These are phyloP conservation scores for Trogon surrucura DNA, from an alignment of 2,113 vertebrate genomes.

Conservation along the genomic window DNA sequence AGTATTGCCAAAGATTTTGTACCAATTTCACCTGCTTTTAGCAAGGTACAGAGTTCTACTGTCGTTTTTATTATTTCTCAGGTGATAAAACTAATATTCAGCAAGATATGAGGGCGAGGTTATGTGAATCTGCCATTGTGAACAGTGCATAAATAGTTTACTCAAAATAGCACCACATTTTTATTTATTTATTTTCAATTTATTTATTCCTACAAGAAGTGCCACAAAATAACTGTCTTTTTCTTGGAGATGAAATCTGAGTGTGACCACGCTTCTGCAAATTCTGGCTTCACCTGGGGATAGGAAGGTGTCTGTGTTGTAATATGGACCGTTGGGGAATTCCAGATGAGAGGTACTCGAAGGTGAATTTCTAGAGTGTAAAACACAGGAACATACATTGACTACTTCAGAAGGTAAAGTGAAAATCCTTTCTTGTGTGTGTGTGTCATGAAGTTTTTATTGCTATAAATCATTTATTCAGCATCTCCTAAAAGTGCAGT, in stretches of 20 bases:
- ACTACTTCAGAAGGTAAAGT: not conserved
- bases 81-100: not conserved
- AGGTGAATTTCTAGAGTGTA: not conserved
- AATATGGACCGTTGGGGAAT: not conserved
- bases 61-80: not conserved
- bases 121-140: not conserved
- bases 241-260: not conserved
- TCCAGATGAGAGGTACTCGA: not conserved
- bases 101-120: not conserved
- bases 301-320: not conserved
- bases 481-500: not conserved
- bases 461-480: not conserved
- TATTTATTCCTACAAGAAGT: not conserved
- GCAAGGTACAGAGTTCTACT: not conserved
- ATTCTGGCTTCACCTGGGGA: not conserved
- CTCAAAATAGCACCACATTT: not conserved
- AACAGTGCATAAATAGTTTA: not conserved
- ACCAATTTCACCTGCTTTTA: not conserved
- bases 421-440: not conserved
- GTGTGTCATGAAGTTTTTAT: not conserved
- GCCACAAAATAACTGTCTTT: not conserved
- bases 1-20: not conserved
- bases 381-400: rapidly evolving
- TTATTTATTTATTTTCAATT: not conserved
- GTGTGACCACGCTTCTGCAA: not conserved